Evolutionary conservation across 2,113 vertebrate genomes (phyloP).

Genomic region (Miniopterus natalensis): DNA sequence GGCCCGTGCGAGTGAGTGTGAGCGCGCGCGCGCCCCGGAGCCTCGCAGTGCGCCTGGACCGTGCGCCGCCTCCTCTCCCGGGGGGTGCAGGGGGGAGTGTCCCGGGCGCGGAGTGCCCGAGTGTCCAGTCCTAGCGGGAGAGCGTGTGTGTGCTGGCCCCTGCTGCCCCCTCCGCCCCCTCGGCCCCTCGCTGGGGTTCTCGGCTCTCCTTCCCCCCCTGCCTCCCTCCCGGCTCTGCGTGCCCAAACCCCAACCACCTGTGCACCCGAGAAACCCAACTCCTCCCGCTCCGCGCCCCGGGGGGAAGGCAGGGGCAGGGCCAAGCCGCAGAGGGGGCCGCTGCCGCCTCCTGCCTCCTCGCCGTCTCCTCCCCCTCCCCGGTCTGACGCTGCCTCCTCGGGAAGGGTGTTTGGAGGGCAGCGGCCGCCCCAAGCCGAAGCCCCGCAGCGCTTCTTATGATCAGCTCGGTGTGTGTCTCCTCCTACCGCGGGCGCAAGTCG

Average conservation of each 20-base stretch:
- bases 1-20: constrained; percentile 73
- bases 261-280: constrained; percentile 72
- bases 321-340: constrained; percentile 65
- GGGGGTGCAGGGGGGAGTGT: constrained; percentile 64
- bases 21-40: constrained; percentile 45
- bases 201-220: neutral
- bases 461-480: constrained; percentile 99
- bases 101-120: neutral
- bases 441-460: constrained; percentile 92
- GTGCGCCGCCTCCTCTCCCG: neutral
- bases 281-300: constrained; percentile 61
- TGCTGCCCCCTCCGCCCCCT: neutral
- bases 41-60: constrained; percentile 12
- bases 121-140: neutral
- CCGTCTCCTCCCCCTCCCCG: constrained; percentile 74
- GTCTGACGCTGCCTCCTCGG: constrained; percentile 85
- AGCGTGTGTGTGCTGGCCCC: neutral
- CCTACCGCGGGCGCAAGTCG: constrained; percentile 99
- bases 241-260: constrained; percentile 82
- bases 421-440: constrained; percentile 87
- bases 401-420: constrained; percentile 87
- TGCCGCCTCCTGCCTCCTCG: constrained; percentile 59
- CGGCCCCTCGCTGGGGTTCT: neutral
- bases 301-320: constrained; percentile 68
- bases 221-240: constrained; percentile 54